These are phyloP conservation scores for Eristalinus aeneus DNA, from an alignment of 2,888 invertebrate species.

Conservation along the genomic window DNA sequence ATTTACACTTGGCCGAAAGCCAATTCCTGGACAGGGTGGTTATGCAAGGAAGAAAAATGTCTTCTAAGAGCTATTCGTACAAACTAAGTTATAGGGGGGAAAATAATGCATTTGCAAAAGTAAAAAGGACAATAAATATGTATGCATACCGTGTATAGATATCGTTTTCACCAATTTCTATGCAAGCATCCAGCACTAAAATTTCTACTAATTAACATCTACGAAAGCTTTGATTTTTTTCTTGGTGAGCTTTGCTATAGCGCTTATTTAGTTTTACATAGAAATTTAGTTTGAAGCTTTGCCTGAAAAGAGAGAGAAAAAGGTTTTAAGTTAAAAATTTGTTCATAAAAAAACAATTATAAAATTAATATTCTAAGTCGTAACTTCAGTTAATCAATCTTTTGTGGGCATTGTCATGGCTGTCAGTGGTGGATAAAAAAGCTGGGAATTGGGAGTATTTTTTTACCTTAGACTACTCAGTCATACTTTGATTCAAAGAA, in stretches of 20 bases:
- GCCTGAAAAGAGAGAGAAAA: slow-evolving; percentile 74
- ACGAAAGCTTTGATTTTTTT: slow-evolving; percentile 68
- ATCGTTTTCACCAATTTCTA: slow-evolving; percentile 66
- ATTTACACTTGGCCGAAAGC: slow-evolving; percentile 40
- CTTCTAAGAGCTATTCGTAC: not conserved
- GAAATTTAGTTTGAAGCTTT: slow-evolving; percentile 77
- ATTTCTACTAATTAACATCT: slow-evolving; percentile 73
- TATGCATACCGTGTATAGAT: slow-evolving; percentile 68
- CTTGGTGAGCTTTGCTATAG: slow-evolving; percentile 24
- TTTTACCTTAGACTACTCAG: too few species aligned
- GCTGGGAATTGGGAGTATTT: too few species aligned
- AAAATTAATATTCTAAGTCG: not conserved
- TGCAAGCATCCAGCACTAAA: slow-evolving; percentile 73
- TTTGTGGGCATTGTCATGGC: too few species aligned
- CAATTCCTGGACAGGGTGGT: not conserved
- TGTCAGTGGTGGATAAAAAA: too few species aligned
- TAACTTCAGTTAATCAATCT: too few species aligned
- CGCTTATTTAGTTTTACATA: slow-evolving; percentile 72
- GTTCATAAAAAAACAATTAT: not conserved
- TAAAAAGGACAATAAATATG: slow-evolving; percentile 1
- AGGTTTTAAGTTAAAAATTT: not conserved
- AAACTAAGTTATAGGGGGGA: not conserved
- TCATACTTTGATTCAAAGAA: too few species aligned
- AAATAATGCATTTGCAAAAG: not conserved
- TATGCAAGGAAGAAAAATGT: not conserved